These are phyloP conservation scores for Musca domestica DNA, from an alignment of 1,140 invertebrate species.

Conservation along the genomic window DNA sequence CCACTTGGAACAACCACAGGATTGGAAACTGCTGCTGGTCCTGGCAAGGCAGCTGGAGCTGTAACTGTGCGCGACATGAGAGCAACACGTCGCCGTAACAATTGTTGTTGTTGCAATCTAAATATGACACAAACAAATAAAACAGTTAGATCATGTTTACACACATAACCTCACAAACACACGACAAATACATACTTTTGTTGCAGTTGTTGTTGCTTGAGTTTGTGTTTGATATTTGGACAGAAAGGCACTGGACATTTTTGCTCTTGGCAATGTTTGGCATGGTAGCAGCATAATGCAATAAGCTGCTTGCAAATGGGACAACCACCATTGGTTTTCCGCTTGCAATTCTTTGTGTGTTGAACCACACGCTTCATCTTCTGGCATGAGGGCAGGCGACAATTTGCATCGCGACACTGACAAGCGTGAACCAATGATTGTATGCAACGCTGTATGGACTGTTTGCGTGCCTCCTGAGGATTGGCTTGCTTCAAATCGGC, in stretches of 20 bases:
- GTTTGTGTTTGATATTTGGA: constrained; percentile 94
- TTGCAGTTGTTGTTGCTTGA: constrained; percentile 94
- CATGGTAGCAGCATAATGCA: constrained; percentile 97
- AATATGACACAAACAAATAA: background rate
- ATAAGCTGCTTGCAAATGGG: constrained; percentile 99
- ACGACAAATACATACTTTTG: constrained; percentile 65
- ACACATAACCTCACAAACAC: constrained; percentile 59
- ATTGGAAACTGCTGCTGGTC: constrained; percentile 27
- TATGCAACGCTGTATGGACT: constrained; percentile 96
- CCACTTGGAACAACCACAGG: constrained; percentile 30
- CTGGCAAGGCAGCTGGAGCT: constrained; percentile 47
- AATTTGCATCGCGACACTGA: constrained; percentile 97
- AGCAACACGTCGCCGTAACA: constrained; percentile 85
- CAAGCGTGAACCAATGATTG: constrained; percentile 97
- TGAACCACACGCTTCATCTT: constrained; percentile 98
- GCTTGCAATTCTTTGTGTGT: constrained; percentile 95
- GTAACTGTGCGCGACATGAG: constrained; percentile 79
- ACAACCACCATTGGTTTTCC: constrained; percentile 94
- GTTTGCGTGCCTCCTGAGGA: constrained; percentile 86
- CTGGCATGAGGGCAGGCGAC: constrained; percentile 90
- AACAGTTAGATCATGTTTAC: background rate
- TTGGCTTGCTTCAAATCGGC: constrained; percentile 84
- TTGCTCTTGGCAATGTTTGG: constrained; percentile 94
- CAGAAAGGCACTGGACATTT: constrained; percentile 99
- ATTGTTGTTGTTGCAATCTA: constrained; percentile 81